Conservation (phyloP, 2,113 vertebrate species). For the Misgurnus mizolepis region DNA sequence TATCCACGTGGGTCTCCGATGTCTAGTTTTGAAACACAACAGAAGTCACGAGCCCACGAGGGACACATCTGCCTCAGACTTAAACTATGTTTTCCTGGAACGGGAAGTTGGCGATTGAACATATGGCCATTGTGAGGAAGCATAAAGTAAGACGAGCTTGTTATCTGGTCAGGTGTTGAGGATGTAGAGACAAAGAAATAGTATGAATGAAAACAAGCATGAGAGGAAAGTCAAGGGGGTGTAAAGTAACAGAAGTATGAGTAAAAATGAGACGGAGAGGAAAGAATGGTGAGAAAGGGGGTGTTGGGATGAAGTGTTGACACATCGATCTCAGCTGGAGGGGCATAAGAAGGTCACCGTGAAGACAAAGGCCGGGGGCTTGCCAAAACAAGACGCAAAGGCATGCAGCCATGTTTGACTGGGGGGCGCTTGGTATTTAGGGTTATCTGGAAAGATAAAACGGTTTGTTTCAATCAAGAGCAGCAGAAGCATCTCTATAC, state of each 20-base stretch:
- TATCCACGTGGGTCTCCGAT: slow-evolving; percentile 49
- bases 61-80: slow-evolving; percentile 46
- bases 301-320: slow-evolving; percentile 35
- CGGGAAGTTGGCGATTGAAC: neutral
- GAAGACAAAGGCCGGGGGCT: slow-evolving; percentile 39
- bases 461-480: slow-evolving; percentile 2
- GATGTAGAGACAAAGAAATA: slow-evolving; percentile 7
- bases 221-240: neutral
- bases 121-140: slow-evolving; percentile 1
- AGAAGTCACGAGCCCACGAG: slow-evolving; percentile 45
- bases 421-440: neutral
- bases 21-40: slow-evolving; percentile 55
- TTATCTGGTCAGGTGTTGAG: slow-evolving; percentile 6
- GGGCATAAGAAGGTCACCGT: slow-evolving; percentile 28
- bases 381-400: neutral
- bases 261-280: slow-evolving; percentile 5
- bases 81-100: neutral
- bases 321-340: slow-evolving; percentile 36
- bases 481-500: neutral
- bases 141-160: neutral
- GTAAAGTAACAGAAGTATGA: slow-evolving; percentile 10
- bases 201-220: neutral
- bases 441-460: slow-evolving; percentile 26
- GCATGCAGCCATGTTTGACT: neutral
- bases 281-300: neutral